Conservation (phyloP, 2,113 vertebrate species). For the Morone saxatilis region DNA sequence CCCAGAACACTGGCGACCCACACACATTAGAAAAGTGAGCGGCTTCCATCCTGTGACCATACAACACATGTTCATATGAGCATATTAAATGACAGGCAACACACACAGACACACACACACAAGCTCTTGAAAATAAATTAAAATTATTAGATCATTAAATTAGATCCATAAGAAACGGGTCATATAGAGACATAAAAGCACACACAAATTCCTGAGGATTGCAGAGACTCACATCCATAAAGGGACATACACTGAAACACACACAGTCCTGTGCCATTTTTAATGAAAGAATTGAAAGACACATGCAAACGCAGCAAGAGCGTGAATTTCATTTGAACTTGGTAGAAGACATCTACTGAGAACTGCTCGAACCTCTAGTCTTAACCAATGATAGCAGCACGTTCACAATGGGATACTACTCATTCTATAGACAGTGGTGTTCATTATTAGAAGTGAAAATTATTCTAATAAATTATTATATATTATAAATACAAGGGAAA, state of each 20-base stretch:
- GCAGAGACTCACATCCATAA: neutral
- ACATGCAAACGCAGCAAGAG: neutral
- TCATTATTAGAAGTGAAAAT: neutral
- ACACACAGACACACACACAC: constrained; percentile 10
- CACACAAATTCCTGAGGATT: neutral
- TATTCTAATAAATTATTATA: neutral
- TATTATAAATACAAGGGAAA: neutral
- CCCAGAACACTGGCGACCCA: constrained; percentile 29
- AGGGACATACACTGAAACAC: neutral
- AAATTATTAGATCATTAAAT: neutral
- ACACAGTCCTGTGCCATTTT: neutral
- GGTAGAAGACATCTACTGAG: neutral
- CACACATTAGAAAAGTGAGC: constrained; percentile 30
- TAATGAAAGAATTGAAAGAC: neutral
- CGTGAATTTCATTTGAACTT: neutral
- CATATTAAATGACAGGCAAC: neutral
- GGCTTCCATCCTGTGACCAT: constrained; percentile 35
- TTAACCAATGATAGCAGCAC: neutral
- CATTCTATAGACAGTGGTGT: neutral
- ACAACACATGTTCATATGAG: constrained; percentile 33
- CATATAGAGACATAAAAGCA: neutral
- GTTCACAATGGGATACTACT: neutral
- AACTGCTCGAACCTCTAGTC: neutral
- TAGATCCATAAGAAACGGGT: neutral
- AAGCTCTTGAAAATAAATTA: neutral